Conservation (phyloP, 2,797 vertebrate species). For the Atherinosoma microstoma region DNA sequence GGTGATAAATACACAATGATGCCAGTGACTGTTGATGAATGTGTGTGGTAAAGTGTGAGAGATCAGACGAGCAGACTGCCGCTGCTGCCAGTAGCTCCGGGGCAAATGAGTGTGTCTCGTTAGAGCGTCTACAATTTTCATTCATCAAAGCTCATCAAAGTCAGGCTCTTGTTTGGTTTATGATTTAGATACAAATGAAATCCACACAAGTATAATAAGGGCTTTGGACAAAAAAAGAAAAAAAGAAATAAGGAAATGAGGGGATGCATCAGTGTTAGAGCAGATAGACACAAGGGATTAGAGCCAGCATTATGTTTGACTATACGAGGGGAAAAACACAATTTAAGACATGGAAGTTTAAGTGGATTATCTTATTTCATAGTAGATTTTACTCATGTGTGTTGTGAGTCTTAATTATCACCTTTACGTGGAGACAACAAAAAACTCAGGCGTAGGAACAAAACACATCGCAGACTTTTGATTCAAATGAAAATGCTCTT, state of each 20-base stretch:
- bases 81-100: conserved; percentile 63
- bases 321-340: conserved; percentile 27
- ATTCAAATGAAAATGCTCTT: conserved; percentile 9
- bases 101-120: conserved; percentile 64
- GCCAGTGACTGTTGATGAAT: conserved; percentile 52
- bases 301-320: conserved; percentile 38
- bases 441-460: conserved; percentile 13
- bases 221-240: conserved; percentile 59
- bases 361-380: conserved; percentile 37
- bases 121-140: conserved; percentile 64
- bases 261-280: conserved; percentile 44
- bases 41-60: conserved; percentile 64
- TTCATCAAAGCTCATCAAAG: conserved; percentile 67
- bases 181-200: conserved; percentile 75
- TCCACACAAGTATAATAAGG: conserved; percentile 58
- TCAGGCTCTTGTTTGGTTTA: conserved; percentile 64
- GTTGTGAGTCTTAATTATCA: conserved; percentile 10
- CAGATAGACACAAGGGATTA: conserved; percentile 58
- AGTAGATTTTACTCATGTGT: conserved; percentile 33
- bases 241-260: conserved; percentile 52
- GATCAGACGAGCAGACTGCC: conserved; percentile 65
- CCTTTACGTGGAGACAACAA: conserved; percentile 8
- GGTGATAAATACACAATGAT: conserved; percentile 51
- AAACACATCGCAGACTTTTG: conserved; percentile 17
- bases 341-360: conserved; percentile 17